Percentiles rank a stretch among this genome's conserved stretches.
phyloP scores from a whole-genome alignment of 2,113 vertebrate species.

The Diadophis punctatus region DNA sequence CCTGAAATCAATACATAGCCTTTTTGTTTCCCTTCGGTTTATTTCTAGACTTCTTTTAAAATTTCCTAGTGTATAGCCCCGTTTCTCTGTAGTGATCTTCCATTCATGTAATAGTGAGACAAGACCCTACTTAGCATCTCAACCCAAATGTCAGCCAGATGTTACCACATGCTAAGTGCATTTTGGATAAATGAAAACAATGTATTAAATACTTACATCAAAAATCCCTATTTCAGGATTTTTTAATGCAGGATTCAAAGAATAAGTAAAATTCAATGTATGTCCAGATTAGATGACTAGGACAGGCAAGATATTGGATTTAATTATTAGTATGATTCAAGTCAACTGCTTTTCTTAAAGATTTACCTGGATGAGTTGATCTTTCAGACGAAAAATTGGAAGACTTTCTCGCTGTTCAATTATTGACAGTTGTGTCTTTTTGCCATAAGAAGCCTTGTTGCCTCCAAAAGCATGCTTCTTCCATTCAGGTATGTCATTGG shows the following conservation, averaged over 20 bases:
- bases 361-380: conserved; percentile 91
- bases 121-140: neutral
- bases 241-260: neutral
- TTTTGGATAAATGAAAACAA: neutral
- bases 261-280: neutral
- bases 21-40: neutral
- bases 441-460: conserved; percentile 97
- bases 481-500: conserved; percentile 97
- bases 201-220: neutral
- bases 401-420: conserved; percentile 96
- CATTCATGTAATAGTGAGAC: neutral
- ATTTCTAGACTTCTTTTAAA: neutral
- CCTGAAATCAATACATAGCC: neutral
- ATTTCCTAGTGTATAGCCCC: neutral
- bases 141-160: neutral
- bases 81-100: neutral
- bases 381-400: conserved; percentile 96
- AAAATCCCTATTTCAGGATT: neutral
- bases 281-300: neutral
- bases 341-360: neutral
- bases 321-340: neutral
- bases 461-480: conserved; percentile 98
- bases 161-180: neutral
- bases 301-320: neutral
- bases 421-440: conserved; percentile 94